Evolutionary conservation across 2,888 invertebrate genomes (phyloP).

Genomic region (Achlya flavicornis): DNA sequence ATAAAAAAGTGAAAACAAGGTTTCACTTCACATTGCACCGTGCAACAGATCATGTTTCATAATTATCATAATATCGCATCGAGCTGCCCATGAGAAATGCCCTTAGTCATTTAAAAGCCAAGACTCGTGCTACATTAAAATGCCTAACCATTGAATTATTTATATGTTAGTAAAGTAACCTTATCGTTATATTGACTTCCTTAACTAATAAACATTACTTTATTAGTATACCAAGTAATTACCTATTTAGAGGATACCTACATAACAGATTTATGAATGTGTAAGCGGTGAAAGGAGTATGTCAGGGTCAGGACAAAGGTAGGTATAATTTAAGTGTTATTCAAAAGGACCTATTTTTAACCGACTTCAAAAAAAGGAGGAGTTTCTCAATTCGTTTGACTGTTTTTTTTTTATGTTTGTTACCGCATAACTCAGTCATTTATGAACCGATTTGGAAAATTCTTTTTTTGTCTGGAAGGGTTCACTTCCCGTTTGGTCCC

Average conservation of each 20-base stretch:
- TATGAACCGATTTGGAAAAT: too few relatives aligned
- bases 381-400: too few relatives aligned
- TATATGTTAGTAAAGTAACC: not conserved
- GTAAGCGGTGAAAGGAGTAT: constrained; percentile 2
- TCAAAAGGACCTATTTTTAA: not conserved
- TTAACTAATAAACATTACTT: not conserved
- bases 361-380: too few relatives aligned
- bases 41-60: constrained; percentile 31
- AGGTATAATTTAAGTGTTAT: not conserved
- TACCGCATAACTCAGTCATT: too few relatives aligned
- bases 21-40: constrained; percentile 51
- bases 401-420: too few relatives aligned
- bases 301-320: not conserved
- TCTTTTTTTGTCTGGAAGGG: too few relatives aligned
- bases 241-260: too few relatives aligned
- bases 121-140: not conserved
- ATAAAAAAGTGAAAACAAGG: constrained; percentile 74
- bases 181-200: not conserved
- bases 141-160: not conserved
- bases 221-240: not conserved
- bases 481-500: too few relatives aligned
- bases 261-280: not conserved
- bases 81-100: constrained; percentile 16
- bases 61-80: constrained; percentile 20
- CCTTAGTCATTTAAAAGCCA: not conserved